Percentiles rank a stretch among this genome's conserved stretches.
Conservation (phyloP, 92 coral and sea anemone genomes). For the Isaurus tuberculatus region DNA sequence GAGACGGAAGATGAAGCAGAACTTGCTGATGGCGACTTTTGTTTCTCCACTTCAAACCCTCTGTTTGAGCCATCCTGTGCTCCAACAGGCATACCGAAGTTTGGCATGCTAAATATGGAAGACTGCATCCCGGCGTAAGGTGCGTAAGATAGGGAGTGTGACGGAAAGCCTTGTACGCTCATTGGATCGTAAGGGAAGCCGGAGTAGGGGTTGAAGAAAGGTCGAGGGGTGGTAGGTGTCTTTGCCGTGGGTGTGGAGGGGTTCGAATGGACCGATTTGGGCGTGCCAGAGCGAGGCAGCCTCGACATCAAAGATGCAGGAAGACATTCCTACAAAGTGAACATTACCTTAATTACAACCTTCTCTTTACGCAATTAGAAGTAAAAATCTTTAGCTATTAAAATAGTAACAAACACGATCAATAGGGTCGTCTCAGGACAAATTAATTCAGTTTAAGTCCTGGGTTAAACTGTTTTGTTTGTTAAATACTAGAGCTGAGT, state of each 20-base stretch:
- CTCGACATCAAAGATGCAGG: constrained; percentile 67
- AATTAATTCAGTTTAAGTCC: no score
- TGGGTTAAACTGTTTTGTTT: no score
- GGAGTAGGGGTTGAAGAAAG: constrained; percentile 56
- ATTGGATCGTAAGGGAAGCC: constrained; percentile 67
- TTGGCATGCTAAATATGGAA: constrained; percentile 54
- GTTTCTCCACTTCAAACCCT: constrained; percentile 51
- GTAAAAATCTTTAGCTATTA: no score
- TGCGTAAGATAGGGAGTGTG: constrained; percentile 71
- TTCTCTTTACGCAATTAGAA: no score
- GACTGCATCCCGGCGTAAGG: constrained; percentile 77
- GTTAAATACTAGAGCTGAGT: no score
- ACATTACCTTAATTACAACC: no score
- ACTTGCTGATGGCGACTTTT: constrained; percentile 14
- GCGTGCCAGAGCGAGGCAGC: constrained; percentile 54
- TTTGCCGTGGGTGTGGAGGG: constrained; percentile 81
- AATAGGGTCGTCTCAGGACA: no score
- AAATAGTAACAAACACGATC: no score
- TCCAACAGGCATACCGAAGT: constrained; percentile 73
- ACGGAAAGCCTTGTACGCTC: constrained; percentile 62
- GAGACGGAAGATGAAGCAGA: not conserved
- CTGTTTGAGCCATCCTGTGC: constrained; percentile 54
- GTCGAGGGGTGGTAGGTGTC: constrained; percentile 63
- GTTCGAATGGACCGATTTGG: constrained; percentile 55
- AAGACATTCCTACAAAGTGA: constrained; percentile 68